phyloP scores from a whole-genome alignment of 2,888 invertebrate species.

The Spodoptera picta region DNA sequence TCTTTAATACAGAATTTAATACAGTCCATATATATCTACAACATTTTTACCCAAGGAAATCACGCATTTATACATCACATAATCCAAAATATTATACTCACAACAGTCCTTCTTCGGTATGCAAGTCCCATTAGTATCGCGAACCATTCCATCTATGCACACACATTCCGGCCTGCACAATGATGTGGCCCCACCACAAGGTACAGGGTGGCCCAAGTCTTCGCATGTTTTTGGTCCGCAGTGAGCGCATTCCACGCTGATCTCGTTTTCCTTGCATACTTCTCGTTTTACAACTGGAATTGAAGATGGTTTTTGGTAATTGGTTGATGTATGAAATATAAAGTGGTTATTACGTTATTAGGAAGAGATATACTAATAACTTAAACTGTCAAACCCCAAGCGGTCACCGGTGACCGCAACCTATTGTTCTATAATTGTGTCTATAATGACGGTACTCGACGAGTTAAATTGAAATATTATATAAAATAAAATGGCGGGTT shows the following conservation, averaged over 20 bases:
- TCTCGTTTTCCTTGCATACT: slow-evolving; percentile 67
- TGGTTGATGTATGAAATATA: too few species aligned
- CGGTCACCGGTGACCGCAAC: too few species aligned
- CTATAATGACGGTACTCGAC: too few species aligned
- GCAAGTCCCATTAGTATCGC: slow-evolving; percentile 68
- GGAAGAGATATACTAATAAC: too few species aligned
- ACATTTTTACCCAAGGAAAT: not conserved
- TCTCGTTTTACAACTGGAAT: slow-evolving; percentile 67
- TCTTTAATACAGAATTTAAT: too few species aligned
- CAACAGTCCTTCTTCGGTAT: slow-evolving; percentile 69
- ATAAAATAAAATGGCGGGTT: too few species aligned
- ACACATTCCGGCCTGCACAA: slow-evolving; percentile 73
- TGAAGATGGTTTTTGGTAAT: too few species aligned
- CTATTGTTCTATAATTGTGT: too few species aligned
- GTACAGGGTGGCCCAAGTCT: slow-evolving; percentile 70
- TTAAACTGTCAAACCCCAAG: too few species aligned
- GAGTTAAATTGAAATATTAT: too few species aligned
- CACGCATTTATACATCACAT: not conserved
- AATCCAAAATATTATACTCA: slow-evolving; percentile 51
- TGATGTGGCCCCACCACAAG: slow-evolving; percentile 66
- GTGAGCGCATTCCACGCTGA: slow-evolving; percentile 68
- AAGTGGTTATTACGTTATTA: too few species aligned
- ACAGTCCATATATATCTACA: too few species aligned
- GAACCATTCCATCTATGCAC: slow-evolving; percentile 72
- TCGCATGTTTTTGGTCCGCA: slow-evolving; percentile 75